phyloP scores from a whole-genome alignment of 2,888 invertebrate genomes.

The Frankliniella fusca region DNA sequence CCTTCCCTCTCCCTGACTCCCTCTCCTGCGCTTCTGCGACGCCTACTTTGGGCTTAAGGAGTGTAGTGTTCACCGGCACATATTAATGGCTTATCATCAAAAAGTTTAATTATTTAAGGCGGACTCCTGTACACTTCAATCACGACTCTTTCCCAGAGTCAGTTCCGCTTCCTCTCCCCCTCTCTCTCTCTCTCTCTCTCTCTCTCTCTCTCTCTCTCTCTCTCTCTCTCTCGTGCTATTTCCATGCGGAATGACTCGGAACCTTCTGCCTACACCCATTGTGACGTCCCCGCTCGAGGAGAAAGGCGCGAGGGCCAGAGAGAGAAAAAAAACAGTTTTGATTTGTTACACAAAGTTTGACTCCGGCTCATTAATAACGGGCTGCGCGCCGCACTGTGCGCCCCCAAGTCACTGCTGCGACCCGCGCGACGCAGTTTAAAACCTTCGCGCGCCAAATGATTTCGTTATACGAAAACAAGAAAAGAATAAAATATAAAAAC shows the following conservation, averaged over 20 bases:
- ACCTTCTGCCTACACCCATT: neutral
- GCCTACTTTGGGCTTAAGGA: neutral
- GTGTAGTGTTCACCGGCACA: constrained; percentile 17
- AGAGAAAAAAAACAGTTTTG: neutral
- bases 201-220: neutral
- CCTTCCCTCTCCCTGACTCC: neutral
- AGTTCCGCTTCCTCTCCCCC: neutral
- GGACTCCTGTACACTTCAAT: constrained; percentile 7
- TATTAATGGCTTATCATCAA: constrained; percentile 25
- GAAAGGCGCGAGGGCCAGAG: neutral
- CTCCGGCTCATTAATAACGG: neutral
- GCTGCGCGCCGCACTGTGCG: constrained; percentile 3
- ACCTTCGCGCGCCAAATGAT: no score
- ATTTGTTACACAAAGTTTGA: constrained; percentile 11
- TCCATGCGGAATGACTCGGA: neutral
- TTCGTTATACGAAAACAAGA: no score
- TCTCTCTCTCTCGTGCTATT: neutral
- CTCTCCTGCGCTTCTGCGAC: neutral
- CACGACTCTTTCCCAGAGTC: neutral
- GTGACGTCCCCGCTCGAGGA: neutral
- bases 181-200: neutral
- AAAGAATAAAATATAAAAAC: no score
- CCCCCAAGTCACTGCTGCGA: neutral
- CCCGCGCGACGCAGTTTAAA: no score
- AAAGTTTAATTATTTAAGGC: constrained; percentile 7